Evolutionary conservation across 1,140 invertebrate genomes (phyloP).

Genomic region (Lucilia cuprina): DNA sequence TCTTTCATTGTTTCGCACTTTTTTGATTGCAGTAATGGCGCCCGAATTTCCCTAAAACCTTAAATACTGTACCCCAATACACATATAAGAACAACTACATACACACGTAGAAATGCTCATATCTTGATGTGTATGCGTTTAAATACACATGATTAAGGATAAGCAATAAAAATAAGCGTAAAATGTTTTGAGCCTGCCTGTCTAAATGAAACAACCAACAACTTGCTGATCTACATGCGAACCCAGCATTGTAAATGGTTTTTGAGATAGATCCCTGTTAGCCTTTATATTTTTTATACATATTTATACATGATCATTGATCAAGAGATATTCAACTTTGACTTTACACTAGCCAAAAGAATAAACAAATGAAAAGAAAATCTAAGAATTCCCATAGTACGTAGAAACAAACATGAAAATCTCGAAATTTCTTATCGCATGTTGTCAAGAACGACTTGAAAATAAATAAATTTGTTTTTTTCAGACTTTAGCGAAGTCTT

Average conservation of each 20-base stretch:
- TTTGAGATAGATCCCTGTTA: too few relatives aligned
- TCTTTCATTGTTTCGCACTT: background rate
- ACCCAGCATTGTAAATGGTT: background rate
- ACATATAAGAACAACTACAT: background rate
- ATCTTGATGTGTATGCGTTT: background rate
- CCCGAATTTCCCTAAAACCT: background rate
- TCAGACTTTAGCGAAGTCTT: too few relatives aligned
- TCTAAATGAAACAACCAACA: background rate
- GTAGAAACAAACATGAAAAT: too few relatives aligned
- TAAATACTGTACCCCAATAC: background rate
- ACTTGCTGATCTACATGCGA: background rate
- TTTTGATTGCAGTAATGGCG: background rate
- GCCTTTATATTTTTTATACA: too few relatives aligned
- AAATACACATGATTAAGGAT: background rate
- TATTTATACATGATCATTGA: too few relatives aligned
- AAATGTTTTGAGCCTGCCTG: constrained; percentile 5
- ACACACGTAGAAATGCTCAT: background rate
- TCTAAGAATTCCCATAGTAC: too few relatives aligned
- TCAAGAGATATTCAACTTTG: too few relatives aligned
- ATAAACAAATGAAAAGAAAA: too few relatives aligned
- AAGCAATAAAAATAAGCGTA: constrained; percentile 12
- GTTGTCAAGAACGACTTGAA: too few relatives aligned
- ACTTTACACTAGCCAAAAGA: too few relatives aligned
- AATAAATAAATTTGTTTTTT: too few relatives aligned
- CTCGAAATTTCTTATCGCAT: too few relatives aligned